Conservation (phyloP, 2,113 vertebrate genomes). For the Xenopus tropicalis region UCB_Xtro_10.0 CM004443.2:30169001-30169500, state of each 20-base stretch:
- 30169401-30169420: slow-evolving; percentile 68
- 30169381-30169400: slow-evolving; percentile 71
- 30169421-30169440: slow-evolving; percentile 71
- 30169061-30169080: too few relatives aligned
- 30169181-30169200: slow-evolving; percentile 69
- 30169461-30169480: slow-evolving; percentile 61
- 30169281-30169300: slow-evolving; percentile 78
- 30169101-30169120: slow-evolving; percentile 74
- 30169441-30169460: slow-evolving; percentile 61
- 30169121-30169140: slow-evolving; percentile 66
- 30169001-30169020: too few relatives aligned
- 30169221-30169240: slow-evolving; percentile 62
- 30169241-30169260: slow-evolving; percentile 74
- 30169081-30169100: slow-evolving; percentile 55
- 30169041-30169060: too few relatives aligned
- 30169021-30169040: too few relatives aligned
- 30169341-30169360: slow-evolving; percentile 59
- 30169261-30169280: slow-evolving; percentile 69
- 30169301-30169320: slow-evolving; percentile 66
- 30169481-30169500: slow-evolving; percentile 70
- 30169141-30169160: slow-evolving; percentile 67
- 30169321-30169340: slow-evolving; percentile 59
- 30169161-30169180: slow-evolving; percentile 72
- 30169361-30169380: slow-evolving; percentile 57
- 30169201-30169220: slow-evolving; percentile 65